phyloP scores from a whole-genome alignment of 2,113 vertebrate species.

The Epinephelus moara region DNA sequence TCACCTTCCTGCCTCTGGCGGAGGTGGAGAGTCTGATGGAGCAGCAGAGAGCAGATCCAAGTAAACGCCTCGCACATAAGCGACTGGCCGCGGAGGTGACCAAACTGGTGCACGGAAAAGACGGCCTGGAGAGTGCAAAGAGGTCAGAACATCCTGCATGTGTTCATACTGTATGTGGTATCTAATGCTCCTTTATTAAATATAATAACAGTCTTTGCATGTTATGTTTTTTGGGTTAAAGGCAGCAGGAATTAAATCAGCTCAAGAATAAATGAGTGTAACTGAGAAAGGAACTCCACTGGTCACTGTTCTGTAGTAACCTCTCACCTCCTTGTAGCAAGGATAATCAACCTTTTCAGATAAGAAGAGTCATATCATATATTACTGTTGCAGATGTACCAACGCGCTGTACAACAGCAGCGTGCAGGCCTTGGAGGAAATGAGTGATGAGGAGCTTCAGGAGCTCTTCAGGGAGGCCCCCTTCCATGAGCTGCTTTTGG shows the following conservation, averaged over 20 bases:
- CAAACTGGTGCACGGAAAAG: conserved; percentile 95
- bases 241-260: neutral
- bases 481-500: conserved; percentile 91
- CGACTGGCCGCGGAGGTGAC: conserved; percentile 96
- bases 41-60: conserved; percentile 89
- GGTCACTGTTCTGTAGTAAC: neutral
- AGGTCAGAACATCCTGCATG: conserved; percentile 80
- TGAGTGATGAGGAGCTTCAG: conserved; percentile 93
- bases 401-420: conserved; percentile 90
- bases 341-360: neutral
- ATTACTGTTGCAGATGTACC: conserved; percentile 86
- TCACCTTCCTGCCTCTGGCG: conserved; percentile 93
- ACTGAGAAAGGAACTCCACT: neutral
- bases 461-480: conserved; percentile 93
- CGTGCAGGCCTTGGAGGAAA: conserved; percentile 88
- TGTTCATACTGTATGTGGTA: neutral
- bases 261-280: neutral
- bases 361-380: neutral
- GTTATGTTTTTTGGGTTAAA: neutral
- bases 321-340: neutral
- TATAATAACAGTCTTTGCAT: neutral
- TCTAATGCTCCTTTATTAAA: neutral
- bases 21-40: conserved; percentile 94
- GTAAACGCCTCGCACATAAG: conserved; percentile 91
- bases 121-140: conserved; percentile 94